Evolutionary conservation across 2,113 vertebrate genomes (phyloP), one percentile per base, ranked within the genome.

Genomic region (Pterocles burchelli): DNA sequence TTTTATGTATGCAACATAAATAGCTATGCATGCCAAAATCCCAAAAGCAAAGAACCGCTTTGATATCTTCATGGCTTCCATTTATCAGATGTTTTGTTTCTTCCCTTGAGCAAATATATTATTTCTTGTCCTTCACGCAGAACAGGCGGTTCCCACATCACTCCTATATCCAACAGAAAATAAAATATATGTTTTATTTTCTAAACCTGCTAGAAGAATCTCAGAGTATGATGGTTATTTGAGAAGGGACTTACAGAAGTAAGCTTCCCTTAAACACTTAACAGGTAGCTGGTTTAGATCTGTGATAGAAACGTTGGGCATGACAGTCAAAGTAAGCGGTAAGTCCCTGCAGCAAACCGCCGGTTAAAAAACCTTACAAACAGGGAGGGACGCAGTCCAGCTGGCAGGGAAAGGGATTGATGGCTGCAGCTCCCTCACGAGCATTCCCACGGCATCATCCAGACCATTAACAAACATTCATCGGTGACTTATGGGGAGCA

Each of bases 1-100:
- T 96, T 98, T 99, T 68, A 99, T 93, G 29, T 99, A 99, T 14
- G 98, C 97, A 8, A 99, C 94, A 86, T 99, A 99, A 95, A 98
- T 82, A 74, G 98, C 98, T 58, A 99, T 93, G 86, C 97, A 98
- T 9, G 96, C 71, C 67, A 98, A 88, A 45, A 99, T 96, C 52
- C 99, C 97, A 70, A 99, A 97, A 2, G 98, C 81, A 6, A 95
- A 98, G 9, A 97, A 98, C 36, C 98, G 91, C 95, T 98, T 99
- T 20, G 98, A 97, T 95, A 98, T 97, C 98, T 98, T 99, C 99
- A 99, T 99, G 79, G 90, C 93, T 97, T 94, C 91, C 96, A 96
- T 97, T 94, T 92, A 93, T 17, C 12, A 75, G 62, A 21, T 17
- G 48, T 25, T 82, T 43, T 77, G n/a, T 62, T 82, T 36, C 89